Evolutionary conservation across 1,140 invertebrate genomes (phyloP).

Genomic region (Drosophila sulfurigaster): DNA sequence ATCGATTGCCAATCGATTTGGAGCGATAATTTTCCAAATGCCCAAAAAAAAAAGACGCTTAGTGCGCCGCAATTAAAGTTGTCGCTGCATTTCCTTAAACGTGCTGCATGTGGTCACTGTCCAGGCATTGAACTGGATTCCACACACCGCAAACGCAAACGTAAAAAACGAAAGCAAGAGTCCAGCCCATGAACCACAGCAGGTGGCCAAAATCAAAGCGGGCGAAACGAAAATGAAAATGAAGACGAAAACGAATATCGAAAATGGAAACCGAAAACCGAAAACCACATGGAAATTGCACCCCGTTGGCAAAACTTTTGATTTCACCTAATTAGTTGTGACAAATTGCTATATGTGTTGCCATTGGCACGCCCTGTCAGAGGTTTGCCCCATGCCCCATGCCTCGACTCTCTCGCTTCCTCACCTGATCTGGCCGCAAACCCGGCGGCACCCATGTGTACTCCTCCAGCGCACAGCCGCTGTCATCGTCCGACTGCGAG

Average conservation of each 20-base stretch:
- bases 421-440: slow-evolving; percentile 97
- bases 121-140: slow-evolving; percentile 64
- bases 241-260: background rate
- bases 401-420: no score
- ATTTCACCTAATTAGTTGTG: slow-evolving; percentile 68
- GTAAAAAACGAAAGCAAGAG: slow-evolving; percentile 53
- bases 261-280: slow-evolving; percentile 13
- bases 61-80: slow-evolving; percentile 54
- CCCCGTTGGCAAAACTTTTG: slow-evolving; percentile 27
- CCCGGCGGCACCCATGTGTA: slow-evolving; percentile 99
- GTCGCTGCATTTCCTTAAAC: slow-evolving; percentile 66
- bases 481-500: slow-evolving; percentile 98
- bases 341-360: slow-evolving; percentile 64
- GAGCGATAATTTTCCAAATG: slow-evolving; percentile 63
- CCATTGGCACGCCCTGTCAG: background rate
- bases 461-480: slow-evolving; percentile 98
- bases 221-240: slow-evolving; percentile 12
- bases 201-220: slow-evolving; percentile 45
- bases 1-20: slow-evolving; percentile 53
- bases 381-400: slow-evolving; percentile 26
- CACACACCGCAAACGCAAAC: background rate
- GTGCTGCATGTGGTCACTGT: slow-evolving; percentile 19
- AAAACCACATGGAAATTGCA: slow-evolving; percentile 33
- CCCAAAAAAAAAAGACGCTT: slow-evolving; percentile 33
- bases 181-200: slow-evolving; percentile 35